Percentiles rank a stretch among this genome's conserved stretches.
These are phyloP conservation scores for Nycticebus coucang DNA, from an alignment of 2,113 vertebrate species.

Conservation along the genomic window DNA sequence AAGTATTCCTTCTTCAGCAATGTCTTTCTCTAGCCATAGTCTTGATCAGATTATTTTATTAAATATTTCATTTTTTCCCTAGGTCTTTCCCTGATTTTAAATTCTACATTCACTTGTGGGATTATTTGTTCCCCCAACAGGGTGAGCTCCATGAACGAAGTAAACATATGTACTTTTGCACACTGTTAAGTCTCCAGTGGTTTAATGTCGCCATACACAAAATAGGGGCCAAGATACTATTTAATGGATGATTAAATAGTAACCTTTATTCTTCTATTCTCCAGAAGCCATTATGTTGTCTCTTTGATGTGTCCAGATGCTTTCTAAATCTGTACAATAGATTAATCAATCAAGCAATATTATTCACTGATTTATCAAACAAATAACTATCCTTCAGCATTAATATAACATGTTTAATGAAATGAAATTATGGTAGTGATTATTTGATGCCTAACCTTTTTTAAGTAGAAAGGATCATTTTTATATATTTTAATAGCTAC, in stretches of 20 bases:
- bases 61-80: not conserved
- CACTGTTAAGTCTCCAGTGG: not conserved
- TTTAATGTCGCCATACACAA: not conserved
- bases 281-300: not conserved
- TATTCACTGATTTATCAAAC: not conserved
- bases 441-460: not conserved
- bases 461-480: not conserved
- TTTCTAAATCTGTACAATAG: not conserved
- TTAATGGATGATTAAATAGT: not conserved
- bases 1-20: not conserved
- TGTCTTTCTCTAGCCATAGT: not conserved
- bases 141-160: not conserved
- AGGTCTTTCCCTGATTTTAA: not conserved
- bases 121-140: not conserved
- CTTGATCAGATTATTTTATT: not conserved
- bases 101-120: not conserved
- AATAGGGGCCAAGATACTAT: not conserved
- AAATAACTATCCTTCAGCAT: not conserved
- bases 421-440: not conserved
- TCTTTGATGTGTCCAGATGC: not conserved
- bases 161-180: not conserved
- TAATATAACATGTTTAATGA: not conserved
- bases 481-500: not conserved
- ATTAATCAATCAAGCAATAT: not conserved
- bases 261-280: not conserved